Conservation (phyloP, 1,140 invertebrate genomes). For the Contarinia nasturtii region DNA sequence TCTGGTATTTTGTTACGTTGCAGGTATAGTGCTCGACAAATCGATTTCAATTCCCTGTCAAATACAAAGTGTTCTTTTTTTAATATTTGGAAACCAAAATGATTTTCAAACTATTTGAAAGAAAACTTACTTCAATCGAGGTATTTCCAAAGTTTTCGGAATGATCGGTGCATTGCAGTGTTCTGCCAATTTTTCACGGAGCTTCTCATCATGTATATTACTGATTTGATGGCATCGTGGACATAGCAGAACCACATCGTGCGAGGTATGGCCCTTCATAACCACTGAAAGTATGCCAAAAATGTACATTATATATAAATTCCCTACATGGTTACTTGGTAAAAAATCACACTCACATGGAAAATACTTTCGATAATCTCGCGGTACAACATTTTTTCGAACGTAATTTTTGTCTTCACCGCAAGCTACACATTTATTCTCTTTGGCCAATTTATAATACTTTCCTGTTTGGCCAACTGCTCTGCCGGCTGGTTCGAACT, state of each 20-base stretch:
- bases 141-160: conserved; percentile 17
- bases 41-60: conserved; percentile 40
- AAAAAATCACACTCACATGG: conserved; percentile 32
- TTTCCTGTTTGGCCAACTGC: conserved; percentile 44
- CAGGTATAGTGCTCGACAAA: conserved; percentile 40
- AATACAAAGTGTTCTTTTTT: too few relatives aligned
- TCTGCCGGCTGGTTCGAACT: conserved; percentile 64
- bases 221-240: conserved; percentile 50
- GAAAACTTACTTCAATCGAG: conserved; percentile 11
- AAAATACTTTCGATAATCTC: conserved; percentile 69
- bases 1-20: conserved; percentile 30
- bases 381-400: conserved; percentile 63
- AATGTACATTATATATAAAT: conserved; percentile 3
- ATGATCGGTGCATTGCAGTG: conserved; percentile 41
- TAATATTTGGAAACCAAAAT: too few relatives aligned
- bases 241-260: conserved; percentile 64
- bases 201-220: conserved; percentile 40
- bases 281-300: conserved; percentile 29
- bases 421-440: conserved; percentile 74
- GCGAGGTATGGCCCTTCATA: conserved; percentile 67
- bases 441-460: conserved; percentile 54
- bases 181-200: conserved; percentile 38
- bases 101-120: too few relatives aligned
- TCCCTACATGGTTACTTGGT: background rate
- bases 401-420: conserved; percentile 48